phyloP scores from a whole-genome alignment of 2,888 invertebrate genomes.

The Athripsodes cinereus region DNA sequence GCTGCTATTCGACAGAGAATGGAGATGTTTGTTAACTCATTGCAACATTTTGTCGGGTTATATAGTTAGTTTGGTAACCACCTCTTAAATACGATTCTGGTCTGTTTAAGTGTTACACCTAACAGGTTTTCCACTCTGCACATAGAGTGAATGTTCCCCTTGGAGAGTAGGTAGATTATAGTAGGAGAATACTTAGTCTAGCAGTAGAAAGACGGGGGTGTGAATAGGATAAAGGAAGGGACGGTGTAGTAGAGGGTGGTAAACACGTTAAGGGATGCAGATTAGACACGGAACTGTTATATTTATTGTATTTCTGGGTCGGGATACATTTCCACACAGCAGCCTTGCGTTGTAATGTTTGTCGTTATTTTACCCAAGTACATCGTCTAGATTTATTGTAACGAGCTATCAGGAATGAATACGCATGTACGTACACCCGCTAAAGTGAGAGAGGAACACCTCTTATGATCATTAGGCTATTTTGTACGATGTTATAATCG shows the following conservation, averaged over 20 bases:
- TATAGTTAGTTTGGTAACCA: no score
- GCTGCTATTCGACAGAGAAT: no score
- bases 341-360: neutral
- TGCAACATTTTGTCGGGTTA: no score
- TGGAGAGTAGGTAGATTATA: no score
- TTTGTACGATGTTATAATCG: no score
- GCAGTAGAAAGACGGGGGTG: no score
- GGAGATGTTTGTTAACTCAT: no score
- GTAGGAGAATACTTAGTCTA: no score
- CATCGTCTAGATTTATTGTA: neutral
- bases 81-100: no score
- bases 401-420: neutral
- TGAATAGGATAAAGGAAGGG: neutral
- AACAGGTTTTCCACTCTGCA: no score
- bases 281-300: constrained; percentile 18
- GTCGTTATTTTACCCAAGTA: neutral
- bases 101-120: no score
- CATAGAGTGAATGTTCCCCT: no score
- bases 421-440: neutral
- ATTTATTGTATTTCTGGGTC: constrained; percentile 15
- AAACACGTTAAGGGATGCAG: constrained; percentile 19
- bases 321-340: neutral
- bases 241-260: neutral
- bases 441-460: neutral
- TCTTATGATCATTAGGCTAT: neutral